A percentile compares a stretch with the other conserved stretches of the same genome.
These are phyloP conservation scores for Lycophotia porphyrea DNA, from an alignment of 2,888 invertebrate genomes.

Conservation along the genomic window DNA sequence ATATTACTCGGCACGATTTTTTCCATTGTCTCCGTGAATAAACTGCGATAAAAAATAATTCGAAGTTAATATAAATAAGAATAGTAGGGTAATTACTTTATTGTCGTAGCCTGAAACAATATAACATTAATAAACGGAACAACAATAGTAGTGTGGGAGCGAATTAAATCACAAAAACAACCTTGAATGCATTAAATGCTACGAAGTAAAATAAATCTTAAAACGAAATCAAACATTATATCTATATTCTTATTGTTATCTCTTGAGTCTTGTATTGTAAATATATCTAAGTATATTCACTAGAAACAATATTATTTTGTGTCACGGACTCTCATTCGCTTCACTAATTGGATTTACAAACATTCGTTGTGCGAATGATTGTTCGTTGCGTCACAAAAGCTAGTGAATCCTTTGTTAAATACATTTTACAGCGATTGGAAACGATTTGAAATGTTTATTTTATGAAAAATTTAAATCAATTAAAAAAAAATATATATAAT, in stretches of 20 bases:
- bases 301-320: background rate
- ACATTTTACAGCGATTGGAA: too few relatives aligned
- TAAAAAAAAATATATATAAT: too few relatives aligned
- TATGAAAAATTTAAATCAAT: too few relatives aligned
- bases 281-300: background rate
- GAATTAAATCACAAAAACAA: background rate
- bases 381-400: background rate
- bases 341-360: background rate
- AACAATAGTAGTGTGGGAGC: constrained; percentile 12
- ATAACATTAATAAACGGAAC: background rate
- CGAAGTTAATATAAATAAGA: background rate
- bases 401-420: background rate
- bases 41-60: background rate
- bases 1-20: background rate
- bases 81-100: background rate
- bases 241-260: background rate
- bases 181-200: background rate
- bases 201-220: background rate
- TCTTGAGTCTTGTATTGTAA: background rate
- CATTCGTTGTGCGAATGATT: background rate
- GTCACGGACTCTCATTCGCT: background rate
- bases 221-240: background rate
- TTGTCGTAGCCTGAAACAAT: constrained; percentile 6
- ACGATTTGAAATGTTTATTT: too few relatives aligned
- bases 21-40: background rate